Conservation (phyloP, 2,113 vertebrate genomes). For the Puffinus mauretanicus region DNA sequence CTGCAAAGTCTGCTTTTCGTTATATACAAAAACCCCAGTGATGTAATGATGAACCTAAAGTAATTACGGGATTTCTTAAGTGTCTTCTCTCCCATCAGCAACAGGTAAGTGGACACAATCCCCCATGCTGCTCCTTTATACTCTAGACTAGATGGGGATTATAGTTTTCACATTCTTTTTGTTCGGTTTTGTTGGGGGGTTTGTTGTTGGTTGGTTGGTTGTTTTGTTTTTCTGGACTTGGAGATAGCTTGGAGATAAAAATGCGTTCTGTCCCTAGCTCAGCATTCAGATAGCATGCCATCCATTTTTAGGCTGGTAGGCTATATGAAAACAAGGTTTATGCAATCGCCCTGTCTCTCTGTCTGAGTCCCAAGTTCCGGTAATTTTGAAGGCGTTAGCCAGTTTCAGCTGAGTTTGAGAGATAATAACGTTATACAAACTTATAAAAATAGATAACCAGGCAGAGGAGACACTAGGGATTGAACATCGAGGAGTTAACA, state of each 20-base stretch:
- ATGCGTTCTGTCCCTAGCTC: background rate
- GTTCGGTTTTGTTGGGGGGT: background rate
- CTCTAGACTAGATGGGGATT: background rate
- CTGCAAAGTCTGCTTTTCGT: background rate
- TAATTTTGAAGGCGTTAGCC: background rate
- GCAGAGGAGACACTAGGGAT: background rate
- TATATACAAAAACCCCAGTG: background rate
- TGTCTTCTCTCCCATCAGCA: background rate
- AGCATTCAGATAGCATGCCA: background rate
- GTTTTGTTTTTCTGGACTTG: background rate
- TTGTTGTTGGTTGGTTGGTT: background rate
- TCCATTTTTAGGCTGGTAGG: background rate
- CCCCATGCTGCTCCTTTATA: background rate
- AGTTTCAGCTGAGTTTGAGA: background rate
- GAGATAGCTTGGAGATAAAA: background rate
- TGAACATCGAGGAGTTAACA: background rate
- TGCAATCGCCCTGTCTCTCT: background rate
- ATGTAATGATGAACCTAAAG: background rate
- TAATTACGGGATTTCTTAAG: background rate
- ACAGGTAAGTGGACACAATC: background rate
- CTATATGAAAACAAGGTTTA: background rate
- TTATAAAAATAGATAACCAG: background rate
- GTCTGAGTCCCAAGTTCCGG: background rate
- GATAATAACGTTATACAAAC: background rate
- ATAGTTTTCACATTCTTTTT: background rate